phyloP scores from a whole-genome alignment of 2,888 invertebrate genomes.

The Epinotia brunnichana region DNA sequence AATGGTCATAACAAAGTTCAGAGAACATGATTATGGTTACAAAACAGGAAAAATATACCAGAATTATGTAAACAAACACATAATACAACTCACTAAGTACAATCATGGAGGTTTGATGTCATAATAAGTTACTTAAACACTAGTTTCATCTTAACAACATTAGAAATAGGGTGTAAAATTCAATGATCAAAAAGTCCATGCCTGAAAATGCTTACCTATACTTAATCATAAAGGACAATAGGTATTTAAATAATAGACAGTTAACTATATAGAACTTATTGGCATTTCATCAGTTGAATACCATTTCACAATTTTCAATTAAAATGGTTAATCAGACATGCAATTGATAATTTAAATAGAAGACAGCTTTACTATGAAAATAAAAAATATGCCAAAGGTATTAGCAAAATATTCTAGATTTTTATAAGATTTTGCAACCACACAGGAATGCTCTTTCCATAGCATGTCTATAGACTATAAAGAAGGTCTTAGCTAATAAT shows the following conservation, averaged over 20 bases:
- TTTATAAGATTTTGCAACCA: neutral
- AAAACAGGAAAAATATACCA: conserved; percentile 33
- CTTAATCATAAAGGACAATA: neutral
- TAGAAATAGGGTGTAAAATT: conserved; percentile 29
- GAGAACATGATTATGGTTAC: conserved; percentile 4
- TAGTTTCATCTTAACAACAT: conserved; percentile 12
- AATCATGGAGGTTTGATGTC: conserved; percentile 32
- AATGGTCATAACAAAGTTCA: neutral
- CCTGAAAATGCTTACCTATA: neutral
- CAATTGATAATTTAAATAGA: no score
- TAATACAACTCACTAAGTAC: conserved; percentile 37
- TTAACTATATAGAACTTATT: conserved; percentile 1
- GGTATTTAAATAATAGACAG: neutral
- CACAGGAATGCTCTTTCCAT: neutral
- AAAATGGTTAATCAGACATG: no score
- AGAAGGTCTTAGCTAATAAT: conserved; percentile 16
- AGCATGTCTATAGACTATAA: conserved; percentile 21
- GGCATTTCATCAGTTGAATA: neutral
- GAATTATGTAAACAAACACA: conserved; percentile 33
- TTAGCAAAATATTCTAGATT: neutral
- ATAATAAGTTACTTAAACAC: conserved; percentile 34
- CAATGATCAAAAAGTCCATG: conserved; percentile 3
- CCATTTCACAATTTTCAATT: neutral
- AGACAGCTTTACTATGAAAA: no score
- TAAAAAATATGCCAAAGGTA: no score